These are phyloP conservation scores for Hirtodrosophila duncani DNA, from an alignment of 2,888 invertebrate species.

Conservation along the genomic window DNA sequence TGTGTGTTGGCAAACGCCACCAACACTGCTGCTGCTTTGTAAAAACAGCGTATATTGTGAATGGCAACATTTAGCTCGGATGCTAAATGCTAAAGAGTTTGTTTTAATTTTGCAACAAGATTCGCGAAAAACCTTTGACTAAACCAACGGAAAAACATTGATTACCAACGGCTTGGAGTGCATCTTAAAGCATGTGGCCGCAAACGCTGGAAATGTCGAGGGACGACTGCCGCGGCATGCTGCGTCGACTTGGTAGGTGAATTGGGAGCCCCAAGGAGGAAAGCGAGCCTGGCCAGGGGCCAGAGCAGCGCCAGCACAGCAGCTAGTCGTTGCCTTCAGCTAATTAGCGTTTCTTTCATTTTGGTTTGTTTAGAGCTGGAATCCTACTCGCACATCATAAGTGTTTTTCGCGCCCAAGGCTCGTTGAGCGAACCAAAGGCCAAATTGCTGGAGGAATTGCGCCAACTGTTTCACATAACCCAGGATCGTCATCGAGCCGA, in stretches of 20 bases:
- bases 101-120: conserved; percentile 60
- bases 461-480: conserved; percentile 89
- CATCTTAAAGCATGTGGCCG: conserved; percentile 75
- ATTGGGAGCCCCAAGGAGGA: background rate
- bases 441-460: conserved; percentile 89
- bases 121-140: conserved; percentile 50
- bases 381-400: conserved; percentile 93
- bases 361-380: conserved; percentile 85
- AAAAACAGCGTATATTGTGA: conserved; percentile 5
- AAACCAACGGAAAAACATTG: conserved; percentile 65
- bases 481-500: conserved; percentile 95
- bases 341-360: conserved; percentile 20
- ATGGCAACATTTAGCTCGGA: conserved; percentile 17
- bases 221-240: conserved; percentile 92
- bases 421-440: conserved; percentile 90
- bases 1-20: too few relatives aligned
- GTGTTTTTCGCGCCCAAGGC: conserved; percentile 95
- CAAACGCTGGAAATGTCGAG: conserved; percentile 84
- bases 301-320: conserved; percentile 4
- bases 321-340: conserved; percentile 1
- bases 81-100: conserved; percentile 66
- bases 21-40: conserved; percentile 14
- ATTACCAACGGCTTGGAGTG: conserved; percentile 51
- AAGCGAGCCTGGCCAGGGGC: background rate
- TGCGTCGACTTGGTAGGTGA: conserved; percentile 88